Evolutionary conservation across 1,140 invertebrate species (phyloP), one percentile per base, ranked within the genome.

Genomic region (Drosophila ficusphila): DNA sequence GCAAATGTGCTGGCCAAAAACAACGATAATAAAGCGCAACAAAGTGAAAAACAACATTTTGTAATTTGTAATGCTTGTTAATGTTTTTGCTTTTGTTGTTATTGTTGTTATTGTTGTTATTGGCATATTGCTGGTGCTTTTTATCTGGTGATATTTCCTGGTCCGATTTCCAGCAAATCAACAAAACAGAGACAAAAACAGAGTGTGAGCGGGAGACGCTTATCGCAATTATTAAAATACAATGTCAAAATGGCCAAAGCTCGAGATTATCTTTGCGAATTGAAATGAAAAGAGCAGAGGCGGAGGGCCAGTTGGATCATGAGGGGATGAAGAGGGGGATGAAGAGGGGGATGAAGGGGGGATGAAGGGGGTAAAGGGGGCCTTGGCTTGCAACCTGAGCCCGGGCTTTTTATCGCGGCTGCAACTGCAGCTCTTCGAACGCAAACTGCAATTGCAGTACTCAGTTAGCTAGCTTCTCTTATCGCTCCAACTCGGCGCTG

Each of bases 111-210:
- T 29, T 70, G 41, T 29, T 60, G 57, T 71, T 65, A 51, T 61
- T 51, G 16, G 42, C 14, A 9, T 14, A 14, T 25, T 58, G 72
- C 52, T 73, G 44, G 34, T 76, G 68, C 60, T 79, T 64, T 81
- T 85, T 77, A 86, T 86, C 81, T 88, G 76, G 27, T 88, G 82
- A 86, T 86, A 86, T 86, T 86, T 86, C 81, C 81, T 86, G 81
- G 81, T 88, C 56, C 62, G 82, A 88, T 88, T 83, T 67, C 82
- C 79, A 73, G 69, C 31, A 73, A 54, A 64, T 61, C 77, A 79
- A 65, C 62, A 68, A 61, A 74, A 61, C 67, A 61, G 64, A 67
- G 60, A 33, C 60, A 67, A 52, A 48, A 21, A 68, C 29, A n/a
- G 48, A 36, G 47, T 52, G 27, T 44, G 25, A 29, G 65, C 68